Evolutionary conservation across 2,797 vertebrate genomes (phyloP).

Genomic region (Eulemur coronatus): DNA sequence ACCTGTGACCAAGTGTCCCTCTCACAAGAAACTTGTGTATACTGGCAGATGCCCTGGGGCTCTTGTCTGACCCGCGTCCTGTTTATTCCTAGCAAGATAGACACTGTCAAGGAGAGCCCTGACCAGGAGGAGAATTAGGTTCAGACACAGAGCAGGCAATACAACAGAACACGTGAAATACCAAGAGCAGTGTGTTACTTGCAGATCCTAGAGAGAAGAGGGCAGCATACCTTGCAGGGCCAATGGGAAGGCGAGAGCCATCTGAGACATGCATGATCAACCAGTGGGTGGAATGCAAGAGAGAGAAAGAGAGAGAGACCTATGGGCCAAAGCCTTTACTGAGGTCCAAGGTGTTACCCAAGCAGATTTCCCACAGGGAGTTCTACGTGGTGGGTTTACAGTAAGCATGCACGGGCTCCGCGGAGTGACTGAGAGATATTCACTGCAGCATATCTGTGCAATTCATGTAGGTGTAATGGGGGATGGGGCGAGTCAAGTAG

Average conservation of each 20-base stretch:
- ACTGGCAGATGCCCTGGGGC: not conserved
- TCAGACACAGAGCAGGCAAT: not conserved
- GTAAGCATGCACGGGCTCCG: fast-evolving
- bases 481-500: not conserved
- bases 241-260: not conserved
- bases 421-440: not conserved
- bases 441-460: not conserved
- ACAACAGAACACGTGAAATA: not conserved
- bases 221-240: not conserved
- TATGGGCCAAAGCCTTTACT: not conserved
- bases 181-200: not conserved
- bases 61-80: not conserved
- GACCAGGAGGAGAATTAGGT: not conserved
- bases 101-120: not conserved
- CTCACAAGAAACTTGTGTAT: not conserved
- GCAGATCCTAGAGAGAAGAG: not conserved
- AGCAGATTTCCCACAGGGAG: not conserved
- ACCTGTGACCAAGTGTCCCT: not conserved
- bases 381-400: not conserved
- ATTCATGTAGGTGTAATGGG: too few species aligned
- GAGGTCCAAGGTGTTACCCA: not conserved
- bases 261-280: not conserved
- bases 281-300: not conserved
- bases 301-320: not conserved
- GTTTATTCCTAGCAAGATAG: not conserved